These are phyloP conservation scores for Nudaria mundana DNA, from an alignment of 2,888 invertebrate genomes.

Conservation along the genomic window DNA sequence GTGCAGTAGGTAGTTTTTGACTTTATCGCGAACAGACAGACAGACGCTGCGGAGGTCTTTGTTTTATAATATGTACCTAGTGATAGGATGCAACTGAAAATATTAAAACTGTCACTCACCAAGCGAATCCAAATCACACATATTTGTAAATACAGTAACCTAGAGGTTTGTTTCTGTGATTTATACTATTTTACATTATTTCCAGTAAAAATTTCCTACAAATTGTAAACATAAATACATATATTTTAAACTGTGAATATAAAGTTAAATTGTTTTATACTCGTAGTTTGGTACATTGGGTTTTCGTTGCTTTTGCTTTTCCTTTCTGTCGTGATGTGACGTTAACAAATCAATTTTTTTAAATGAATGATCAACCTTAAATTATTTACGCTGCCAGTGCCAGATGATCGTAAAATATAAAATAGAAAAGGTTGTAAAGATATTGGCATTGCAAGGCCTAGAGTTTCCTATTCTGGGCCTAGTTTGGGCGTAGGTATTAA, in stretches of 20 bases:
- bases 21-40: too few relatives aligned
- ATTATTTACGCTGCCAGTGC: slow-evolving; percentile 18
- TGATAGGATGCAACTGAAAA: too few relatives aligned
- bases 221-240: too few relatives aligned
- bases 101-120: slow-evolving; percentile 53
- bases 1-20: too few relatives aligned
- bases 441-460: not conserved
- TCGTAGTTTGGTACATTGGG: slow-evolving; percentile 8
- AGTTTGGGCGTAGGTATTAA: too few relatives aligned
- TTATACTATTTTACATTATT: slow-evolving; percentile 38
- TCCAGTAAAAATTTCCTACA: slow-evolving; percentile 28
- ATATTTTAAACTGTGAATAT: slow-evolving; percentile 27
- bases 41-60: too few relatives aligned
- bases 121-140: slow-evolving; percentile 50
- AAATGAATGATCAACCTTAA: slow-evolving; percentile 3
- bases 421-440: not conserved
- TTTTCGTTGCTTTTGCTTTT: slow-evolving; percentile 22
- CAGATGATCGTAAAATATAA: too few relatives aligned
- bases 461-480: too few relatives aligned
- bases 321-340: too few relatives aligned
- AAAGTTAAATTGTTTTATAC: slow-evolving; percentile 19
- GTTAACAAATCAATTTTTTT: slow-evolving; percentile 13
- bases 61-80: too few relatives aligned
- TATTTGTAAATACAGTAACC: slow-evolving; percentile 14
- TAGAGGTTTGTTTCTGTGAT: slow-evolving; percentile 4